Conservation (phyloP, 1,140 invertebrate genomes). For the Phthorimaea operculella region DNA sequence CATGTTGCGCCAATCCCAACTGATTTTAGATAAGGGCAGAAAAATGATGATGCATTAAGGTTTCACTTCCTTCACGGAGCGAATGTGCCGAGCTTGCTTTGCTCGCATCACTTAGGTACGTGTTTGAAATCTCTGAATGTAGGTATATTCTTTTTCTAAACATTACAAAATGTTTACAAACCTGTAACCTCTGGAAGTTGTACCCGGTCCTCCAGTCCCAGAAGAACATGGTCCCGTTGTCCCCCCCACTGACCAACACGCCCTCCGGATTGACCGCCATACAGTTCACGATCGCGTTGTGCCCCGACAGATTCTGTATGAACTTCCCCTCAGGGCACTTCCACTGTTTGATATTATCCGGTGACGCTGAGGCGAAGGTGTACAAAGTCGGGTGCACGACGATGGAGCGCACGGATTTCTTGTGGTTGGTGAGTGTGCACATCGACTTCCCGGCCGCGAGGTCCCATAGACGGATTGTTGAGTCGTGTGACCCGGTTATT, state of each 20-base stretch:
- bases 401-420: constrained; percentile 95
- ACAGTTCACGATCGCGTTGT: constrained; percentile 98
- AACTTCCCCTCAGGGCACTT: constrained; percentile 98
- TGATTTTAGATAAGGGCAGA: too few relatives aligned
- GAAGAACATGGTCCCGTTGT: constrained; percentile 98
- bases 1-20: too few relatives aligned
- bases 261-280: constrained; percentile 94
- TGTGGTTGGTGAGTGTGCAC: constrained; percentile 98
- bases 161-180: constrained; percentile 31
- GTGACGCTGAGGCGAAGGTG: constrained; percentile 97
- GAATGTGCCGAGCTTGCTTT: too few relatives aligned
- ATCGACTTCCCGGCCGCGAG: constrained; percentile 94
- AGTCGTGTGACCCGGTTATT: constrained; percentile 85
- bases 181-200: constrained; percentile 93
- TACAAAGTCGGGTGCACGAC: constrained; percentile 93
- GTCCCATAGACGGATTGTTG: constrained; percentile 96
- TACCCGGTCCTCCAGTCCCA: constrained; percentile 99
- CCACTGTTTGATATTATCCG: constrained; percentile 99
- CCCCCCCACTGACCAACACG: constrained; percentile 96
- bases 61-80: too few relatives aligned
- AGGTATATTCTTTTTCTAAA: too few relatives aligned
- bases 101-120: too few relatives aligned
- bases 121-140: too few relatives aligned
- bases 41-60: too few relatives aligned
- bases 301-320: constrained; percentile 96